These are phyloP conservation scores for Turritopsis rubra DNA, from an alignment of 30 jellyfish, hydroid and myxozoan genomes.

Conservation along the genomic window DNA sequence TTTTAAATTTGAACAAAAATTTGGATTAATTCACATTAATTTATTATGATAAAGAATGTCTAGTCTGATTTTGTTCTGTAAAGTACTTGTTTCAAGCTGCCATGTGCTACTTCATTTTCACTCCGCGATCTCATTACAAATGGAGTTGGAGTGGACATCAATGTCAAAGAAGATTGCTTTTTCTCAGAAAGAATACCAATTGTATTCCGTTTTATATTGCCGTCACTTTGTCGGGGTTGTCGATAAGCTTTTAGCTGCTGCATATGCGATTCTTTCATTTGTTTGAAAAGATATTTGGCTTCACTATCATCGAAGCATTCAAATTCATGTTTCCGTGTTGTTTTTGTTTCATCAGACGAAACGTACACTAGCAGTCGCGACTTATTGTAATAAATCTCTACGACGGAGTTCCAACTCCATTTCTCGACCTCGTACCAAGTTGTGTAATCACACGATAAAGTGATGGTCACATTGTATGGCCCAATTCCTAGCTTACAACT, in stretches of 20 bases:
- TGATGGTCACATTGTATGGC: slow-evolving; percentile 1
- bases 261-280: slow-evolving; percentile 3
- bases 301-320: slow-evolving; percentile 4
- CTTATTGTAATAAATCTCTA: slow-evolving; percentile 9
- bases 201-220: slow-evolving; percentile 13
- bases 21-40: not conserved
- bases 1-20: no score
- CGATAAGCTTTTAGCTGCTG: not conserved
- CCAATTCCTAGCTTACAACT: slow-evolving; percentile 19
- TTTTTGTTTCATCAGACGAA: not conserved
- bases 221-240: not conserved
- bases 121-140: not conserved
- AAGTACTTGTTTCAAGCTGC: not conserved
- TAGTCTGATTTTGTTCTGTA: not conserved
- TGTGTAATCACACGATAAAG: not conserved
- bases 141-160: not conserved
- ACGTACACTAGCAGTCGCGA: not conserved
- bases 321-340: not conserved
- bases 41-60: not conserved
- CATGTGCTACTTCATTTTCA: not conserved
- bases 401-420: slow-evolving; percentile 17
- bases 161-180: not conserved
- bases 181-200: slow-evolving; percentile 8
- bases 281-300: slow-evolving; percentile 17
- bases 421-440: slow-evolving; percentile 12